phyloP scores from a whole-genome alignment of 1,140 invertebrate genomes.

The Limonius californicus region DNA sequence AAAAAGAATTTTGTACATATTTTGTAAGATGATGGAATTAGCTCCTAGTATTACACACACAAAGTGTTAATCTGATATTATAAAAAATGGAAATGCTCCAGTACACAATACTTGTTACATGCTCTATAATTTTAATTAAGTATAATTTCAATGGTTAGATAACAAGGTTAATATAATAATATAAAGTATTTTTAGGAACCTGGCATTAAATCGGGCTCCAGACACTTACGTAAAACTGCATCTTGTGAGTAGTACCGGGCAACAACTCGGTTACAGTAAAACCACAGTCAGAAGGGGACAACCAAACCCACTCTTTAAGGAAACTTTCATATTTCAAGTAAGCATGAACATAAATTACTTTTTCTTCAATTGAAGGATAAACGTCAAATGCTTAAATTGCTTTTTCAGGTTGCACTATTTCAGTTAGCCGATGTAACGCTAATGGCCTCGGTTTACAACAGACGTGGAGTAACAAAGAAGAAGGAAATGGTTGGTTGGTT shows the following conservation, averaged over 20 bases:
- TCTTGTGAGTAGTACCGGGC: constrained; percentile 85
- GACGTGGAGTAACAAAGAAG: constrained; percentile 83
- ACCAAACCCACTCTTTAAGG: constrained; percentile 93
- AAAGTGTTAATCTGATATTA: no score
- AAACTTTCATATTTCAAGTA: constrained; percentile 94
- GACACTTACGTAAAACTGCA: constrained; percentile 93
- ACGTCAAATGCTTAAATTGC: no score
- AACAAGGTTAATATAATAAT: no score
- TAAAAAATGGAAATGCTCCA: no score
- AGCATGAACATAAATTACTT: constrained; percentile 24
- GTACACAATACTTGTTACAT: no score
- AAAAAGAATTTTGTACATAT: no score
- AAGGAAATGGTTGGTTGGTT: constrained; percentile 98
- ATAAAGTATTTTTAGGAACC: constrained; percentile 60
- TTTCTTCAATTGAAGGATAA: no score
- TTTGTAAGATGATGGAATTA: no score
- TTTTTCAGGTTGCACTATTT: constrained; percentile 79
- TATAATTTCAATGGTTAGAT: no score
- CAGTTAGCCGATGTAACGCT: constrained; percentile 93
- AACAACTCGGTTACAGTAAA: constrained; percentile 89
- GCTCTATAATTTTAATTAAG: no score
- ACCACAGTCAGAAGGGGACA: constrained; percentile 85
- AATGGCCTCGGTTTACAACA: constrained; percentile 90
- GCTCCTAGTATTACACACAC: no score
- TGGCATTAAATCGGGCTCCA: constrained; percentile 71